phyloP scores from a whole-genome alignment of 2,113 vertebrate genomes.

The Chaetorhynchus papuensis region DNA sequence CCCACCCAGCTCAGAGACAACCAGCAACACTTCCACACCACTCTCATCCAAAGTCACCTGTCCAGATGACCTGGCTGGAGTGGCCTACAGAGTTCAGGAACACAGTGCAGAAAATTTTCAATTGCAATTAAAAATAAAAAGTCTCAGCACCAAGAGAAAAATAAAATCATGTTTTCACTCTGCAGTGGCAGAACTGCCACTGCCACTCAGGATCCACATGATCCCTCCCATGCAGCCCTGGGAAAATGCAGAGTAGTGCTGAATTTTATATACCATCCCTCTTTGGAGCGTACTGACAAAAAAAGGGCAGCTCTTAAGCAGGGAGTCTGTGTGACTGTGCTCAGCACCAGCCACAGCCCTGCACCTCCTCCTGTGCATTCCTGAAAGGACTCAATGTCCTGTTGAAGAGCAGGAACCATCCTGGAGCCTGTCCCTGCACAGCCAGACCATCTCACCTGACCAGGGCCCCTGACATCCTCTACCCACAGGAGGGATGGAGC shows the following conservation, averaged over 20 bases:
- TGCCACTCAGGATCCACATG: fast-evolving
- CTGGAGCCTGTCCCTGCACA: neutral
- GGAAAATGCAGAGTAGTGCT: neutral
- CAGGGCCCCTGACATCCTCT: neutral
- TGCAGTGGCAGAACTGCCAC: neutral
- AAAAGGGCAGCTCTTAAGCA: neutral
- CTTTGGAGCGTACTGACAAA: neutral
- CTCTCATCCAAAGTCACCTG: neutral
- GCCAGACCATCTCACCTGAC: neutral
- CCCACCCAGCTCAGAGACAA: neutral
- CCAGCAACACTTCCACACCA: neutral
- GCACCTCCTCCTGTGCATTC: fast-evolving
- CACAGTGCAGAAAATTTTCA: neutral
- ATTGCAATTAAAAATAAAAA: neutral
- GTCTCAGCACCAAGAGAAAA: neutral
- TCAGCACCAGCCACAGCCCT: neutral
- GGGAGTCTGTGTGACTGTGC: neutral
- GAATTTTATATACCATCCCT: neutral
- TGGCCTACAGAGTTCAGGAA: neutral
- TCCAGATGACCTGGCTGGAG: neutral
- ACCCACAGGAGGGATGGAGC: neutral
- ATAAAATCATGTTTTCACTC: neutral
- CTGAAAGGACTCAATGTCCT: neutral
- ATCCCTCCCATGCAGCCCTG: neutral
- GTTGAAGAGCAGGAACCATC: neutral